phyloP scores from a whole-genome alignment of 2,888 invertebrate species.

The Amphipoea lucens region DNA sequence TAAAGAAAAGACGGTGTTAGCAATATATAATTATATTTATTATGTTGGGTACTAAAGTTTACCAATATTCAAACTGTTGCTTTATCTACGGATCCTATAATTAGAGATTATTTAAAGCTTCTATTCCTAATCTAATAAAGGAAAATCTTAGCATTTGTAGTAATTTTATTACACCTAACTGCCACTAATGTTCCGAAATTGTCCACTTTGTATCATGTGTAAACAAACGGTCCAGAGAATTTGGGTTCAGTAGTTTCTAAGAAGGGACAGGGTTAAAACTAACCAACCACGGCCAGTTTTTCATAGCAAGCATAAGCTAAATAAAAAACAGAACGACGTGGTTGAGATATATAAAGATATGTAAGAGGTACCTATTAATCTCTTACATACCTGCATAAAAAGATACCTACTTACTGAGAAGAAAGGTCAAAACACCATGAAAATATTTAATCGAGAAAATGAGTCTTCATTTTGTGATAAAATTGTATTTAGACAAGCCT shows the following conservation, averaged over 20 bases:
- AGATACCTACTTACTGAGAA: not conserved
- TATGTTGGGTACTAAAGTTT: not conserved
- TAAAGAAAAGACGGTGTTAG: not conserved
- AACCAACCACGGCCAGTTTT: conserved; percentile 64
- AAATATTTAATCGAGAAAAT: not conserved
- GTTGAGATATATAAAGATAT: not conserved
- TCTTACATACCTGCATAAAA: not conserved
- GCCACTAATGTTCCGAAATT: conserved; percentile 57
- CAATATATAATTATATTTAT: not conserved
- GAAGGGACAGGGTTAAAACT: conserved; percentile 79
- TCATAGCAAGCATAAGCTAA: conserved; percentile 37
- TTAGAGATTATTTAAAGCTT: not conserved
- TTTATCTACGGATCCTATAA: not conserved
- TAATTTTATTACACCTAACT: conserved; percentile 6
- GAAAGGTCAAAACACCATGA: not conserved
- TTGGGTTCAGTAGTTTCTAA: conserved; percentile 86
- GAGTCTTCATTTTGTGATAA: not conserved
- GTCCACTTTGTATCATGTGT: conserved; percentile 70
- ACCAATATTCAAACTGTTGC: not conserved
- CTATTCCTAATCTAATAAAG: not conserved
- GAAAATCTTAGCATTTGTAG: not conserved
- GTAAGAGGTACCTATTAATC: not conserved
- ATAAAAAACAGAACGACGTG: conserved; percentile 15
- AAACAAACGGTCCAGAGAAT: conserved; percentile 77
- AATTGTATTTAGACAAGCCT: not conserved